Conservation (phyloP, 1,140 invertebrate species). For the Wasmannia auropunctata region DNA sequence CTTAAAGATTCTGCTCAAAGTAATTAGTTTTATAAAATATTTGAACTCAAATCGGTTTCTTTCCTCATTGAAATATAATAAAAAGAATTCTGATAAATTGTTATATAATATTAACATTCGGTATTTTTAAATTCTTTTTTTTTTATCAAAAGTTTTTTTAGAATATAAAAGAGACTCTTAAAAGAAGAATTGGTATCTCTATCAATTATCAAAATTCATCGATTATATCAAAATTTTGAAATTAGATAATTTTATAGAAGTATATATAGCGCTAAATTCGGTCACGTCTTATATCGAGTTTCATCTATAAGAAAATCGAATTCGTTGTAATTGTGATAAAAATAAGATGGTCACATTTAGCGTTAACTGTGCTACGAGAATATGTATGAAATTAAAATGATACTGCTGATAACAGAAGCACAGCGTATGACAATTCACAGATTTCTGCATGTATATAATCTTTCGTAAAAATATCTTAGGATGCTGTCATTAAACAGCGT, state of each 20-base stretch:
- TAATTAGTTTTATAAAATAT: conserved; percentile 13
- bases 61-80: not conserved
- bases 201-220: too few relatives aligned
- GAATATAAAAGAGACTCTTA: not conserved
- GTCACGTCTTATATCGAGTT: not conserved
- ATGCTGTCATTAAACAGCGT: not conserved
- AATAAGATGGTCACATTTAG: conserved; percentile 9
- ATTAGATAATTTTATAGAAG: not conserved
- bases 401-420: not conserved
- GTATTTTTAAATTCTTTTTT: not conserved
- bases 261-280: not conserved
- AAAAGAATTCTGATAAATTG: not conserved
- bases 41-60: not conserved
- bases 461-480: not conserved
- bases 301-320: not conserved
- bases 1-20: too few relatives aligned
- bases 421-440: not conserved
- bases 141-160: not conserved
- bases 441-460: not conserved
- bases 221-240: not conserved
- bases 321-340: not conserved
- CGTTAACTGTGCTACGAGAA: too few relatives aligned
- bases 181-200: not conserved
- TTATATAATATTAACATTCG: not conserved
- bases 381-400: not conserved